phyloP scores from a whole-genome alignment of 1,140 invertebrate genomes.

The Platyscapa corneri region DNA sequence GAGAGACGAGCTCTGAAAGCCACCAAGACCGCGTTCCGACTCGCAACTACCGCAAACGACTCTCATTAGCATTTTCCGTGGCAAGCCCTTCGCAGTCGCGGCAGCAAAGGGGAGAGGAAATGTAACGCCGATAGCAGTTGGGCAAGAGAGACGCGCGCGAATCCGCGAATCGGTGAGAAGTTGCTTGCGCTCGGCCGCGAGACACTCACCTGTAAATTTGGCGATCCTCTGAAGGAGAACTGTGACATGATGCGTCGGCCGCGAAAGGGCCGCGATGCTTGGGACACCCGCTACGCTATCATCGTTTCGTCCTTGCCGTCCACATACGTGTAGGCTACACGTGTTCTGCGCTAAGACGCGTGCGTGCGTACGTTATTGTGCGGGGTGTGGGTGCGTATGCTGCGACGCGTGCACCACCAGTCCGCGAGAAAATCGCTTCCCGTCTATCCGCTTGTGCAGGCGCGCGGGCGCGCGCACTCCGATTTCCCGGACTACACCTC shows the following conservation, averaged over 20 bases:
- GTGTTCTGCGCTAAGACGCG: not conserved
- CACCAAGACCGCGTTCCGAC: too few species aligned
- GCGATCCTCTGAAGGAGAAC: constrained; percentile 80
- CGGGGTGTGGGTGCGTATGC: not conserved
- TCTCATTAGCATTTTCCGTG: too few species aligned
- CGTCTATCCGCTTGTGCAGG: too few species aligned
- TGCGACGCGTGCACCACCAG: too few species aligned
- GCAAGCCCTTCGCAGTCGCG: too few species aligned
- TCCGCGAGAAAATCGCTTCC: too few species aligned
- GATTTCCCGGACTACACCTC: too few species aligned
- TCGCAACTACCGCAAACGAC: too few species aligned
- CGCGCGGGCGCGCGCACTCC: not conserved
- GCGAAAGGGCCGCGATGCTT: constrained; percentile 73
- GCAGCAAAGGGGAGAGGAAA: not conserved
- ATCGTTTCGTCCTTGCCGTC: constrained; percentile 61
- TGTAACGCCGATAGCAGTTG: too few species aligned
- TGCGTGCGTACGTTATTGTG: not conserved
- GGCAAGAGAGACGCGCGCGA: too few species aligned
- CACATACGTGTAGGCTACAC: constrained; percentile 21
- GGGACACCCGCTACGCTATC: constrained; percentile 74
- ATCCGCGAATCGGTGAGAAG: not conserved
- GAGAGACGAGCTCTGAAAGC: too few species aligned
- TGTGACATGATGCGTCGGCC: constrained; percentile 80
- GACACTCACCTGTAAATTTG: constrained; percentile 78
- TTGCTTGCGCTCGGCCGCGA: too few species aligned